Evolutionary conservation across 2,888 invertebrate species (phyloP).

Genomic region (Hecatera dysodea): DNA sequence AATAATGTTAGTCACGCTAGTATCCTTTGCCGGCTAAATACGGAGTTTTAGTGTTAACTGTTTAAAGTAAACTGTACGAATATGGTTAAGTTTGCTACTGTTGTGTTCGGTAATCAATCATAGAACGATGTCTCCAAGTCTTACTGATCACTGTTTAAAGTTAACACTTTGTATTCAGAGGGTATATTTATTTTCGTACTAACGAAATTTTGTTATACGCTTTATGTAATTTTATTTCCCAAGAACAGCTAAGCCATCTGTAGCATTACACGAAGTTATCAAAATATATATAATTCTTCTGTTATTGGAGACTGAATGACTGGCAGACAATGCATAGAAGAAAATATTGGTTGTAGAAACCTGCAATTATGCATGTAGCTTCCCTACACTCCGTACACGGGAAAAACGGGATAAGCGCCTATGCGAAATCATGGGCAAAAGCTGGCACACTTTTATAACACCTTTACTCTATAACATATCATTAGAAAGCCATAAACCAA

Average conservation of each 20-base stretch:
- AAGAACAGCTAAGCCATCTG: no score
- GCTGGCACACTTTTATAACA: conserved; percentile 12
- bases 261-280: no score
- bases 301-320: no score
- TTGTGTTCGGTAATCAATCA: not conserved
- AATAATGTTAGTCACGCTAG: conserved; percentile 40
- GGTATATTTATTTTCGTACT: no score
- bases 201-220: no score
- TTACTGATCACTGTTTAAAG: not conserved
- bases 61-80: not conserved
- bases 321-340: no score
- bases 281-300: no score
- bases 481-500: conserved; percentile 31
- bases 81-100: not conserved
- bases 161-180: not conserved
- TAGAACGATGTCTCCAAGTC: not conserved
- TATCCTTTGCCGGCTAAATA: conserved; percentile 11
- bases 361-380: no score
- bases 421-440: not conserved
- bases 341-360: no score
- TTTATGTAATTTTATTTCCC: conserved; percentile 2
- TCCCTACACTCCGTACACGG: no score
- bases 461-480: conserved; percentile 9
- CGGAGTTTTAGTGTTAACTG: conserved; percentile 8
- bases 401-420: not conserved